Evolutionary conservation across 2,888 invertebrate species (phyloP), one percentile per base, ranked within the genome.

Genomic region (Ypsolopha scabrella): DNA sequence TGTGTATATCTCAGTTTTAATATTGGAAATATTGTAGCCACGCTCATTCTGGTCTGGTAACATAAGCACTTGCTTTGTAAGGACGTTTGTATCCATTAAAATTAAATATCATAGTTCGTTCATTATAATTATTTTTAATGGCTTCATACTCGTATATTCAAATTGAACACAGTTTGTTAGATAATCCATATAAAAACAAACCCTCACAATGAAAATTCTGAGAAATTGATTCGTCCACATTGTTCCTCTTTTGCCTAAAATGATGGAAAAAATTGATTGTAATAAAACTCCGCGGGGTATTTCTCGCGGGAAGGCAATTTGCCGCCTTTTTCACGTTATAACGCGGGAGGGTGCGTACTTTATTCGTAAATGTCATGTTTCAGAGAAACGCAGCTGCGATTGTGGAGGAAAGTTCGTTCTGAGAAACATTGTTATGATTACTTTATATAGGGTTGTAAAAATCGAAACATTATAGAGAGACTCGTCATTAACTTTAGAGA

Each of bases 351-450:
- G 57, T 55, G 57, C 58, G 58, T 60, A n/a, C n/a, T n/a, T n/a
- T n/a, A n/a, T n/a, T 63, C 54, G 52, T 52, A 58, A 61, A 58
- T 59, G 52, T 57, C 54, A 57, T 49, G 52, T 35, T 76, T 75
- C 75, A 61, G 50, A 64, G 75, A 75, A 76, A 34, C 58, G 62
- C 70, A 72, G 73, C 70, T 75, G 73, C 57, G 44, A 41, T 35
- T 47, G 44, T 37, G 56, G 4, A 43, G 60, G 67, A 67, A 65
- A 56, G 48, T 52, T 41, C 38, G 51, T 75, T 72, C 75, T 62
- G 33, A 60, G 73, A 74, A 72, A 63, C 66, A 36, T 58, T 63
- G 67, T 70, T 44, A 44, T 24, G 24, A 24, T 24, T 24, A 24
- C 4, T 24, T 2, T 24, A 24, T 24, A 24, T 24, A 24, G 24